Conservation (phyloP, 2,888 invertebrate genomes). For the Drosophila leonis region DNA sequence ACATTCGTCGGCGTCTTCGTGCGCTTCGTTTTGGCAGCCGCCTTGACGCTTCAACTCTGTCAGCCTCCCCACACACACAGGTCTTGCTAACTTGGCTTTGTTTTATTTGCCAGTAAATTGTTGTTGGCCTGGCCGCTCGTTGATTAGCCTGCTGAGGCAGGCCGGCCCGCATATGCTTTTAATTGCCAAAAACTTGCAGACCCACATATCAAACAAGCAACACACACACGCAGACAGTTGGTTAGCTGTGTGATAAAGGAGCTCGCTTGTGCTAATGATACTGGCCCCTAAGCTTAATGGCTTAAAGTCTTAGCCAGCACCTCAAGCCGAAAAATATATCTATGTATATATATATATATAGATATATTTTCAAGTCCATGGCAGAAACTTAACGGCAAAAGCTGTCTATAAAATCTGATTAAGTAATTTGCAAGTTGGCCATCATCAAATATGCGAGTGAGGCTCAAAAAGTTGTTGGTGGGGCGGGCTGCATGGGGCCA, state of each 20-base stretch:
- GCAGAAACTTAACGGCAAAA: conserved; percentile 19
- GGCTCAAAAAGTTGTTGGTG: conserved; percentile 43
- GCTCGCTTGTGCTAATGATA: conserved; percentile 35
- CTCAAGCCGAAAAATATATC: neutral
- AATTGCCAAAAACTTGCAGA: conserved; percentile 67
- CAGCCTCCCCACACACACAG: neutral
- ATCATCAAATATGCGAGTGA: conserved; percentile 73
- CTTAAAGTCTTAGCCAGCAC: conserved; percentile 52
- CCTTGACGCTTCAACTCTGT: conserved; percentile 11
- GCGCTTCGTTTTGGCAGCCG: conserved; percentile 54
- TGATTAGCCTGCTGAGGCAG: conserved; percentile 62
- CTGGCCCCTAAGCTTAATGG: conserved; percentile 59
- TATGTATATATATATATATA: neutral
- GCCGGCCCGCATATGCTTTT: conserved; percentile 74
- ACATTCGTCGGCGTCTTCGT: conserved; percentile 57
- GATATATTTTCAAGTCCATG: conserved; percentile 17
- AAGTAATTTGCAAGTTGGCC: conserved; percentile 73
- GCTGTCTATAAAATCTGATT: conserved; percentile 67
- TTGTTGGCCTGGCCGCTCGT: conserved; percentile 59
- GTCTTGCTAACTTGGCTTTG: conserved; percentile 47
- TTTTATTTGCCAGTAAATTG: conserved; percentile 66
- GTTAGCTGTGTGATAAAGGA: conserved; percentile 9
- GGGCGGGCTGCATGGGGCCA: conserved; percentile 25
- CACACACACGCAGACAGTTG: conserved; percentile 2
- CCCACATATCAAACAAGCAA: conserved; percentile 53